phyloP scores from a whole-genome alignment of 2,113 vertebrate species.

The Onychostoma macrolepis region DNA sequence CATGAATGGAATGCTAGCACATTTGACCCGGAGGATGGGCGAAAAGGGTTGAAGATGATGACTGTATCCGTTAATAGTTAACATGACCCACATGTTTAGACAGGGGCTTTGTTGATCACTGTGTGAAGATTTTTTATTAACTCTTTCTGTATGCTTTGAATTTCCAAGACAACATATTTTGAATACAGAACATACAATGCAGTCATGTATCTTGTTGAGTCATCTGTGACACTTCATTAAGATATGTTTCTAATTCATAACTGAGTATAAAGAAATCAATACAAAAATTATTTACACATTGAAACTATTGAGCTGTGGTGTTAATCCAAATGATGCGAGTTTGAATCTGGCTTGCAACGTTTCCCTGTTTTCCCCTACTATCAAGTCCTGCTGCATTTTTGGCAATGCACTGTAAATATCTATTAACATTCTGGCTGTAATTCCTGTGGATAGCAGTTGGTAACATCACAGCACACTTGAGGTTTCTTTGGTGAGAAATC shows the following conservation, averaged over 20 bases:
- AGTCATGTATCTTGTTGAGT: not conserved
- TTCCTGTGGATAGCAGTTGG: not conserved
- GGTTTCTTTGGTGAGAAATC: slow-evolving; percentile 31
- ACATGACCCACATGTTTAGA: slow-evolving; percentile 31
- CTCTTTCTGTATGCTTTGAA: not conserved
- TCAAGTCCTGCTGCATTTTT: not conserved
- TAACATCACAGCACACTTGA: slow-evolving; percentile 3
- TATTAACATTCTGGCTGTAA: not conserved
- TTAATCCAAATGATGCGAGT: not conserved
- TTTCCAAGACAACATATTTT: slow-evolving; percentile 4
- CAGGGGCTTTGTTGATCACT: slow-evolving; percentile 5
- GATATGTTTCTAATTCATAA: not conserved
- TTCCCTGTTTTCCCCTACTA: not conserved
- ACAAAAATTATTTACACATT: not conserved
- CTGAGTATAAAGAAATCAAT: not conserved
- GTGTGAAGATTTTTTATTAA: slow-evolving; percentile 15
- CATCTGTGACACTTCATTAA: not conserved
- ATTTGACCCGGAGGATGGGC: slow-evolving; percentile 60
- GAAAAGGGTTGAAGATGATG: not conserved
- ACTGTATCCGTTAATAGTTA: slow-evolving; percentile 51
- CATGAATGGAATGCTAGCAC: slow-evolving; percentile 70
- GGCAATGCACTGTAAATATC: not conserved
- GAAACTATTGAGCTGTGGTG: not conserved
- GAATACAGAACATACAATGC: slow-evolving; percentile 1
- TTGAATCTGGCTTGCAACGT: not conserved